Percentiles rank a stretch among this genome's conserved stretches.
These are phyloP conservation scores for Thecocarcelia acutangulata DNA, from an alignment of 2,888 invertebrate genomes.

Conservation along the genomic window DNA sequence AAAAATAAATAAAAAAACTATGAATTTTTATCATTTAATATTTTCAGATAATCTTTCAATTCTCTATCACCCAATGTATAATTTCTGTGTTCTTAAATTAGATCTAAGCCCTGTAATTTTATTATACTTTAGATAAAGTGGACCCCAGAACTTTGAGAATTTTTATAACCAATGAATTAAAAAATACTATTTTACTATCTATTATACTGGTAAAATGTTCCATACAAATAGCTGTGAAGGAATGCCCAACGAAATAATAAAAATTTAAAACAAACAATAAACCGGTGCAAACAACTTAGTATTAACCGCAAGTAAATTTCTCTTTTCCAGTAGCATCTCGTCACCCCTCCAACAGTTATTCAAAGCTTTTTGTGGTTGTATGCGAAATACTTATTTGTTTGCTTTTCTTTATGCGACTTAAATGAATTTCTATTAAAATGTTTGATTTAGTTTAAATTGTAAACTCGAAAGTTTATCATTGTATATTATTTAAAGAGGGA, in stretches of 20 bases:
- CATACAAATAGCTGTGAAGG: background rate
- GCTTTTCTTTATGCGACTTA: constrained; percentile 4
- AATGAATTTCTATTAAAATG: constrained; percentile 21
- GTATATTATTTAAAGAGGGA: background rate
- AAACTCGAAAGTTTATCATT: constrained; percentile 41
- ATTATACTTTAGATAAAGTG: no score
- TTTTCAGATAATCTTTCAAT: no score
- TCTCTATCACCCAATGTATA: no score
- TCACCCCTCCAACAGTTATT: background rate
- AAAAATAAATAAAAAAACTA: no score
- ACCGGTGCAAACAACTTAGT: constrained; percentile 22
- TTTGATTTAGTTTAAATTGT: constrained; percentile 43
- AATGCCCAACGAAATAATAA: constrained; percentile 12
- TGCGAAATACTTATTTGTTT: constrained; percentile 9
- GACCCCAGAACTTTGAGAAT: no score
- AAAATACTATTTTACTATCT: no score
- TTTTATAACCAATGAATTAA: no score
- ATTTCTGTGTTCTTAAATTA: no score
- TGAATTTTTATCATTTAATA: no score
- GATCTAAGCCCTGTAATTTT: no score
- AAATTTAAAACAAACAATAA: constrained; percentile 23
- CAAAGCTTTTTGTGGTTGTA: no score
- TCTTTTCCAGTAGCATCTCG: background rate
- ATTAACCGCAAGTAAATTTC: background rate
- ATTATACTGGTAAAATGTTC: constrained; percentile 9